Conservation (phyloP, 2,113 vertebrate species). For the Circaetus gallicus region DNA sequence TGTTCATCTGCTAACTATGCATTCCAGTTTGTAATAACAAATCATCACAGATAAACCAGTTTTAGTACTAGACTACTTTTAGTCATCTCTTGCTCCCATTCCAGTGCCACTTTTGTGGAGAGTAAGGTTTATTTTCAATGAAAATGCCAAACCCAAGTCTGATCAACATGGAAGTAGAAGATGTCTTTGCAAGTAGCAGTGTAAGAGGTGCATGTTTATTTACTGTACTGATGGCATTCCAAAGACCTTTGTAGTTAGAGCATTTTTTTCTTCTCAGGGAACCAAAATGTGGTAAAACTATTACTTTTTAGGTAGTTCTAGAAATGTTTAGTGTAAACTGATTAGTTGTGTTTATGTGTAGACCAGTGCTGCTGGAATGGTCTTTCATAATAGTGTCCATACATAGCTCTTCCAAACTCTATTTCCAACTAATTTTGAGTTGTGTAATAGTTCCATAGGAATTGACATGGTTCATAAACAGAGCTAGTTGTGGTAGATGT, state of each 20-base stretch:
- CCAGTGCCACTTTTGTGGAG: background rate
- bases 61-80: background rate
- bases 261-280: conserved; percentile 63
- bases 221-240: conserved; percentile 5
- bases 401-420: background rate
- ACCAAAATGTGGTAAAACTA: background rate
- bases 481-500: background rate
- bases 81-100: background rate
- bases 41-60: background rate
- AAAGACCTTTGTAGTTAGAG: conserved; percentile 30
- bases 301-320: background rate
- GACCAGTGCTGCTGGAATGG: background rate
- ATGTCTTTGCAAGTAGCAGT: background rate
- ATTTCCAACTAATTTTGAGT: background rate
- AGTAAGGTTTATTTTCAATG: background rate
- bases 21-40: background rate
- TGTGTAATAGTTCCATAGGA: background rate
- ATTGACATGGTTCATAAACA: background rate
- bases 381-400: background rate
- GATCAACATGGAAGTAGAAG: background rate
- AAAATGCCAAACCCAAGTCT: background rate
- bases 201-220: background rate
- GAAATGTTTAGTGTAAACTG: background rate
- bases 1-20: background rate
- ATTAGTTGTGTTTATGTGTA: background rate